Conservation (phyloP, 2,888 invertebrate genomes). For the Cerceris ruficornis region DNA sequence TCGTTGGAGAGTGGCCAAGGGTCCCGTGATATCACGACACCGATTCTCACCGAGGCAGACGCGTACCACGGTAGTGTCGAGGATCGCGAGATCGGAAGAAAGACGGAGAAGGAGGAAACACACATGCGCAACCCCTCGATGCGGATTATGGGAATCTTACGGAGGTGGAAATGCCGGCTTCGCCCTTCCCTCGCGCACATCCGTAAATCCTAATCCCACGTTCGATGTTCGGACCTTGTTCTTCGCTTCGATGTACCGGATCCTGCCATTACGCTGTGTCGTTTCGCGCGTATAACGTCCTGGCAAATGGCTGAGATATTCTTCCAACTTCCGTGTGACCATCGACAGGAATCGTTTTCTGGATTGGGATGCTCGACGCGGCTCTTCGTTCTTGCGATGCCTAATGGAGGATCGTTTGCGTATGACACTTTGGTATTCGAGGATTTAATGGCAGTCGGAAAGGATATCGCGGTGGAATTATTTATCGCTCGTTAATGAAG, state of each 20-base stretch:
- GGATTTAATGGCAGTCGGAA: background rate
- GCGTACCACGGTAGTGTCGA: constrained; percentile 13
- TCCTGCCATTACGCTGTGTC: constrained; percentile 27
- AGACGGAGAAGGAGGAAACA: background rate
- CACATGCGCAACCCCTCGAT: background rate
- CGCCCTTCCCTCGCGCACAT: constrained; percentile 6
- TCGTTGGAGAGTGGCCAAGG: constrained; percentile 44
- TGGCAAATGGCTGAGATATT: constrained; percentile 19
- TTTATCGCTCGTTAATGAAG: background rate
- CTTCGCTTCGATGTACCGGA: constrained; percentile 16
- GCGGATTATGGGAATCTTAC: constrained; percentile 17
- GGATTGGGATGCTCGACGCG: constrained; percentile 9
- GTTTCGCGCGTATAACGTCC: constrained; percentile 8
- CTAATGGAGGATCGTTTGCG: background rate
- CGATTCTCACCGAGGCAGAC: background rate
- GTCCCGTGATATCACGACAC: constrained; percentile 24
- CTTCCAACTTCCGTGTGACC: constrained; percentile 26
- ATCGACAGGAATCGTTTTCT: background rate
- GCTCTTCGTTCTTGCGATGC: constrained; percentile 9
- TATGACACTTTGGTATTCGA: background rate
- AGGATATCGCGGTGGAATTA: background rate
- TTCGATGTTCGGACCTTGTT: constrained; percentile 19
- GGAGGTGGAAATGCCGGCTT: background rate
- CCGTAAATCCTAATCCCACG: constrained; percentile 19
- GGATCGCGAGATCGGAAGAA: background rate